Percentiles rank a stretch among this genome's conserved stretches.
phyloP scores from a whole-genome alignment of 2,113 vertebrate genomes.

The Scalopus aquaticus region DNA sequence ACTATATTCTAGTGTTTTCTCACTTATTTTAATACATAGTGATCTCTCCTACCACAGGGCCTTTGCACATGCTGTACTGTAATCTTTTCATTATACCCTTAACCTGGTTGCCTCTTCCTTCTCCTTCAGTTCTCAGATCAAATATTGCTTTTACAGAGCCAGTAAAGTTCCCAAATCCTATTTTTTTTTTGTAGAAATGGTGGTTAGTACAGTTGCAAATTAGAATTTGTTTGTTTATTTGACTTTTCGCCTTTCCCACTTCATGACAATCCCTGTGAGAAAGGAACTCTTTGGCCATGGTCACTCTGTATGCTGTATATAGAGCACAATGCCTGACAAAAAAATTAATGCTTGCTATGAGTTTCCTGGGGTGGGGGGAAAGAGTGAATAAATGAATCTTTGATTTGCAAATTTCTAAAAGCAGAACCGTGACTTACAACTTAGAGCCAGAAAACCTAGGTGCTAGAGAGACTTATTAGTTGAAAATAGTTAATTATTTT shows the following conservation, averaged over 20 bases:
- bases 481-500: not conserved
- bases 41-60: not conserved
- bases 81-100: not conserved
- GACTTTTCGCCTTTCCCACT: not conserved
- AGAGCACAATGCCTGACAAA: not conserved
- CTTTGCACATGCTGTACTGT: not conserved
- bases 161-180: not conserved
- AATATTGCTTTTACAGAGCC: not conserved
- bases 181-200: not conserved
- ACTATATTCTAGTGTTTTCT: not conserved
- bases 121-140: not conserved
- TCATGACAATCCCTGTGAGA: not conserved
- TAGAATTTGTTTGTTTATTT: not conserved
- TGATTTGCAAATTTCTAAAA: conserved; percentile 26
- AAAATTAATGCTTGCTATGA: not conserved
- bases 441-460: not conserved
- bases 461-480: not conserved
- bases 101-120: not conserved
- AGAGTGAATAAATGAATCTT: not conserved
- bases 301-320: not conserved
- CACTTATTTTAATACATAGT: not conserved
- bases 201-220: not conserved
- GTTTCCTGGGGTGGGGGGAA: not conserved
- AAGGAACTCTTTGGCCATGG: not conserved
- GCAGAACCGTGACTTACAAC: not conserved